phyloP scores from a whole-genome alignment of 1,140 invertebrate genomes.

The Mya arenaria region DNA sequence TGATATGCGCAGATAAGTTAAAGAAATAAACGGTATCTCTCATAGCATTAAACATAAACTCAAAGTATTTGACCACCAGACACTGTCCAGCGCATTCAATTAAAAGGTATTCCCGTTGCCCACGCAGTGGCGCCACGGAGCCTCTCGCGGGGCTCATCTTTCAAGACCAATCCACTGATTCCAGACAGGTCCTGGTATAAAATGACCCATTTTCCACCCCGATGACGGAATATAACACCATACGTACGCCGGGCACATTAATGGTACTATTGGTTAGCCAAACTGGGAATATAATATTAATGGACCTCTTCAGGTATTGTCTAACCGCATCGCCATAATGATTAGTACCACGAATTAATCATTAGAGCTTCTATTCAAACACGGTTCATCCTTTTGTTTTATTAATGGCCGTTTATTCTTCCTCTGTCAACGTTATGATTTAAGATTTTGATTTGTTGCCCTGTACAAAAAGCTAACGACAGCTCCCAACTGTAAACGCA shows the following conservation, averaged over 20 bases:
- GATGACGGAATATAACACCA: too few relatives aligned
- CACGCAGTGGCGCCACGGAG: too few relatives aligned
- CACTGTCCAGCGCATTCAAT: too few relatives aligned
- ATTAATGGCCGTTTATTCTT: slow-evolving; percentile 41
- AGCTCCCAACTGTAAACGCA: slow-evolving; percentile 29
- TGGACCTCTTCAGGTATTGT: not conserved
- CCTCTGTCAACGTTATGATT: slow-evolving; percentile 36
- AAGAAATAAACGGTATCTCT: too few relatives aligned
- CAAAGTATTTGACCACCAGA: too few relatives aligned
- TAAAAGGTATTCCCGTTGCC: too few relatives aligned
- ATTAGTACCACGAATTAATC: not conserved
- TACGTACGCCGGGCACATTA: not conserved
- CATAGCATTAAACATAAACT: too few relatives aligned
- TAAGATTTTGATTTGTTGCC: not conserved
- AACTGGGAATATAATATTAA: not conserved
- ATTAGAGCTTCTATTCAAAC: slow-evolving; percentile 2
- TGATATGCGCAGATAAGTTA: too few relatives aligned
- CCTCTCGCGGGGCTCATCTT: too few relatives aligned
- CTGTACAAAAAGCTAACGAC: slow-evolving; percentile 28
- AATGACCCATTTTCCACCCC: too few relatives aligned
- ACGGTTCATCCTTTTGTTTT: slow-evolving; percentile 49
- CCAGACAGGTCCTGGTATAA: too few relatives aligned
- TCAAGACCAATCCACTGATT: too few relatives aligned
- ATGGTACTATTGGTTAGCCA: slow-evolving; percentile 1
- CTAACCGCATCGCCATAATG: not conserved